Conservation (phyloP, 2,888 invertebrate species). For the Rapana venosa region DNA sequence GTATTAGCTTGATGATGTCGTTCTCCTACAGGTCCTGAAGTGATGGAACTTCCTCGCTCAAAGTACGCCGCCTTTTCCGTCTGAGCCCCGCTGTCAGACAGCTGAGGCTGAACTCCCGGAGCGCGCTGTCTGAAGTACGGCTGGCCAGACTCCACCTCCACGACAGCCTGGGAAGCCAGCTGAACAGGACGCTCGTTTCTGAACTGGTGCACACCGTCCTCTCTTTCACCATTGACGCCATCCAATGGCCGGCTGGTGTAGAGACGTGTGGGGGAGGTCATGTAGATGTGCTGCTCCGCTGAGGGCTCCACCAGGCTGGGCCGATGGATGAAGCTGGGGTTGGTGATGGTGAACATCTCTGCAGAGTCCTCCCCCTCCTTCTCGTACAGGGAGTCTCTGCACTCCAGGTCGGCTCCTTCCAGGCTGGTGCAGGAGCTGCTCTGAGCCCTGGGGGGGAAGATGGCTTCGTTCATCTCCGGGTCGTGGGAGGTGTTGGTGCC, state of each 20-base stretch:
- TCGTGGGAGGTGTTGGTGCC: slow-evolving; percentile 52
- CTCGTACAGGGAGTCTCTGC: neutral
- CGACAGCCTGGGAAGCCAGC: neutral
- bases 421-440: neutral
- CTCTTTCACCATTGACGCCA: neutral
- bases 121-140: slow-evolving; percentile 44
- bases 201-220: neutral
- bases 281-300: slow-evolving; percentile 1
- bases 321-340: slow-evolving; percentile 24
- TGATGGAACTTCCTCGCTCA: neutral
- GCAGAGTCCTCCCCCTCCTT: neutral
- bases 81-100: slow-evolving; percentile 45
- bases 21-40: neutral
- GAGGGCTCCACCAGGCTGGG: slow-evolving; percentile 20
- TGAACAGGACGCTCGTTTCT: neutral
- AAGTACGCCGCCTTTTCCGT: slow-evolving; percentile 26
- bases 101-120: slow-evolving; percentile 26
- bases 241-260: neutral
- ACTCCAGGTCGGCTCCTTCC: neutral
- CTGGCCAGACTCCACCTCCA: slow-evolving; percentile 47
- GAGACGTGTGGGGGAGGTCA: neutral
- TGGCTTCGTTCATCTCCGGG: slow-evolving; percentile 59
- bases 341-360: neutral
- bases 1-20: neutral
- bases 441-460: slow-evolving; percentile 62